phyloP scores from a whole-genome alignment of 1,140 invertebrate genomes.

The Rhopalosiphum padi region DNA sequence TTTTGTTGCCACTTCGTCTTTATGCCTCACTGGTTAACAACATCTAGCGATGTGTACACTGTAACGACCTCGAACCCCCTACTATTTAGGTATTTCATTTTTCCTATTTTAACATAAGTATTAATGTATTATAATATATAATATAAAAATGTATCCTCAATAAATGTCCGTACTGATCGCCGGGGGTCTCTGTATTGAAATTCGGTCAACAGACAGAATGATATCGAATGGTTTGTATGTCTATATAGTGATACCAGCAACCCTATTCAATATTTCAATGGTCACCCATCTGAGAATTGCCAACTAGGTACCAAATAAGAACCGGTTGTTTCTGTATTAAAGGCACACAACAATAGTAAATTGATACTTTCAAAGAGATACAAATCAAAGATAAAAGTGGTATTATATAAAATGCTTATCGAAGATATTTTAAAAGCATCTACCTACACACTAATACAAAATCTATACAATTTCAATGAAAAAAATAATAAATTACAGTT shows the following conservation, averaged over 20 bases:
- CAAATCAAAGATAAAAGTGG: not conserved
- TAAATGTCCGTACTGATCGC: conserved; percentile 41
- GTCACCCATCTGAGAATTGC: not conserved
- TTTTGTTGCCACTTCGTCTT: conserved; percentile 48
- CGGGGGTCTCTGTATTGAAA: conserved; percentile 40
- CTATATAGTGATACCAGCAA: not conserved
- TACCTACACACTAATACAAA: not conserved
- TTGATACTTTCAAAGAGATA: not conserved
- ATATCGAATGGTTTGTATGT: conserved; percentile 33
- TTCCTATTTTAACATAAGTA: not conserved
- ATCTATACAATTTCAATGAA: not conserved
- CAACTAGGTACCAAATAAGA: not conserved
- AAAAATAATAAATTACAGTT: conserved; percentile 2
- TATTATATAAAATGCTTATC: not conserved
- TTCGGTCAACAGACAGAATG: conserved; percentile 7
- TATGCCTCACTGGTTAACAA: conserved; percentile 16
- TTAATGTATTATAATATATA: not conserved
- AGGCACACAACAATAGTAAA: not conserved
- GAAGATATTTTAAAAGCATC: not conserved
- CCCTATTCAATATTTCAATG: not conserved
- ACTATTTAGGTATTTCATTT: conserved; percentile 17
- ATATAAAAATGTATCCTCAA: not conserved
- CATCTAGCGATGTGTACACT: not conserved
- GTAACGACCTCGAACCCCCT: conserved; percentile 47
- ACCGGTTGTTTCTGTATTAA: not conserved